phyloP scores from a whole-genome alignment of 2,888 invertebrate genomes.

The Drosophila setosimentum region DNA sequence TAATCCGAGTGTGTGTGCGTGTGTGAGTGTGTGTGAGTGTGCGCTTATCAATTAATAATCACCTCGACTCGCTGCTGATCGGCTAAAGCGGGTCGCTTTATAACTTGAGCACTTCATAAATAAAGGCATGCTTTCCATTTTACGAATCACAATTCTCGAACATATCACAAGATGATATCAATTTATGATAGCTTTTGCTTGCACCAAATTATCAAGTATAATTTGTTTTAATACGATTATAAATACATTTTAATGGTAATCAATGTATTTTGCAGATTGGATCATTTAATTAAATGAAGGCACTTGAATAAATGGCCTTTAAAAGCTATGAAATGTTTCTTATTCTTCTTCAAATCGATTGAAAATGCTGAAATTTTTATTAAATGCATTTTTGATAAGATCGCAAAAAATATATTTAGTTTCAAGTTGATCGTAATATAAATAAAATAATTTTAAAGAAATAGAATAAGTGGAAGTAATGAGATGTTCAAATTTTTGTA shows the following conservation, averaged over 20 bases:
- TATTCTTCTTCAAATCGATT: neutral
- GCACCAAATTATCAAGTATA: slow-evolving; percentile 1
- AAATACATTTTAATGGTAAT: neutral
- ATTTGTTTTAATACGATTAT: slow-evolving; percentile 4
- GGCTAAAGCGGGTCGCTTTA: slow-evolving; percentile 66
- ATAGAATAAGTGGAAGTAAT: neutral
- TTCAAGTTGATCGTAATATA: too few species aligned
- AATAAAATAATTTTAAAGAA: neutral
- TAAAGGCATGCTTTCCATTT: neutral
- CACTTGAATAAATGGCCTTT: neutral
- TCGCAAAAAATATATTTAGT: neutral
- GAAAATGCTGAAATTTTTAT: neutral
- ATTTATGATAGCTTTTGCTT: neutral
- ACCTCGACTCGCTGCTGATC: neutral
- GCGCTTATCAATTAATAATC: slow-evolving; percentile 31
- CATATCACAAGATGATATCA: neutral
- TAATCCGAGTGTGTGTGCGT: neutral
- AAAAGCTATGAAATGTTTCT: neutral
- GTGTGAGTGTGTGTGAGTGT: slow-evolving; percentile 1
- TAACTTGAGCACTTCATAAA: slow-evolving; percentile 48
- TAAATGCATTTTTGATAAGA: neutral
- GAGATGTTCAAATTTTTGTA: neutral
- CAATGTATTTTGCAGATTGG: neutral
- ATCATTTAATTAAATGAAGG: neutral
- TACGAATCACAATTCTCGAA: slow-evolving; percentile 9